Conservation (phyloP, 2,113 vertebrate species). For the Chionodraco myersi region DNA sequence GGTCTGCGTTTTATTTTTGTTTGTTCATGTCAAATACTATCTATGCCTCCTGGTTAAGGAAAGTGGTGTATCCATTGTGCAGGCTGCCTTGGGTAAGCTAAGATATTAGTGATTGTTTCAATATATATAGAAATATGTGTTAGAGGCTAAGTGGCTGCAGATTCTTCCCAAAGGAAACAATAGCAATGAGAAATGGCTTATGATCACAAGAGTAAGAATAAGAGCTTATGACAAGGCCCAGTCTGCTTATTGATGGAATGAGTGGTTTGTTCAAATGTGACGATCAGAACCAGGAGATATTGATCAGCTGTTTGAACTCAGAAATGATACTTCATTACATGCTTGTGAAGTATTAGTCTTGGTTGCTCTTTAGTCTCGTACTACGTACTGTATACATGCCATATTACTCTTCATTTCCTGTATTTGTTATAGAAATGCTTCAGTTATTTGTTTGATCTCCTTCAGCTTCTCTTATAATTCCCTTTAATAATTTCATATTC, state of each 20-base stretch:
- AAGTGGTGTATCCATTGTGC: too few relatives aligned
- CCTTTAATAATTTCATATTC: background rate
- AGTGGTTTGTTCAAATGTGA: slow-evolving; percentile 9
- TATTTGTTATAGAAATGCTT: slow-evolving; percentile 5
- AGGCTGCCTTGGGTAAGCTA: too few relatives aligned
- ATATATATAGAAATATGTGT: background rate
- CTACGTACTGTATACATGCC: background rate
- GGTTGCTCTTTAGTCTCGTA: background rate
- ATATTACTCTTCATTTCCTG: slow-evolving; percentile 19
- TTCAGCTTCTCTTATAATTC: slow-evolving; percentile 2
- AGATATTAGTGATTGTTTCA: background rate
- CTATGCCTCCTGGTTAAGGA: too few relatives aligned
- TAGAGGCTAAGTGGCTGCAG: background rate
- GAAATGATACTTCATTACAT: too few relatives aligned
- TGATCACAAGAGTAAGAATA: background rate
- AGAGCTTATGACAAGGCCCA: background rate
- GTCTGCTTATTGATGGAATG: background rate
- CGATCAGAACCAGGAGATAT: too few relatives aligned
- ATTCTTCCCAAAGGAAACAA: background rate
- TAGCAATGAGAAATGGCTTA: background rate
- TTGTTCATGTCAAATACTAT: background rate
- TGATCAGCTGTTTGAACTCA: too few relatives aligned
- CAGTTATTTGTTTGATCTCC: slow-evolving; percentile 6
- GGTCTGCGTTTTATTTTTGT: background rate
- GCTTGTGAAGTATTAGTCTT: too few relatives aligned